Evolutionary conservation across 2,113 vertebrate species (phyloP), one percentile per base, ranked within the genome.

Genomic region (Crypturellus undulatus): DNA sequence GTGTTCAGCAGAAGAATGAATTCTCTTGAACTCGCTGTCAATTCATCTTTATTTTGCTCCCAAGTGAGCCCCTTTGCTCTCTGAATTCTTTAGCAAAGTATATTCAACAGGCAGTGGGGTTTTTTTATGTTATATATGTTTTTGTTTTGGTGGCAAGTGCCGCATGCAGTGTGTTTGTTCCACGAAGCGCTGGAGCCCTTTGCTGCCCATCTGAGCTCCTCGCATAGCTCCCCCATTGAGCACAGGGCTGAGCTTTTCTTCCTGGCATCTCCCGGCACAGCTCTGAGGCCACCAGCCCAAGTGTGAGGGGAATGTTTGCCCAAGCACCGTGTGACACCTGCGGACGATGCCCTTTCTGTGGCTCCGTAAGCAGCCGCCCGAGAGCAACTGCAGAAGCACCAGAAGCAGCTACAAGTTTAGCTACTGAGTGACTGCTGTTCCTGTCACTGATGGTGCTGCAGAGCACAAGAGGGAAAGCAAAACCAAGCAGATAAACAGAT

Each of bases 31-130:
- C 93, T 96, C 21, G 2, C 84, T 90, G 89, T 95, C 94, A 73
- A 93, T 98, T 97, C 96, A 93, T 98, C 97, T 98, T 97, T 89
- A 51, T 97, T 97, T 96, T 89, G 94, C 92, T 95, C 94, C 62
- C 7, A 71, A 94, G 92, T 8, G 43, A 94, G 82, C 79, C 88
- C 78, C 91, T 96, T 93, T 79, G 87, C 96, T 95, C 84, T 90
- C 70, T 36, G 83, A 78, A 59, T 92, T 93, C 84, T 91, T 83
- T 87, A 64, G 79, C 28, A 28, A 45, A 85, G 65, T 84, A 56
- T 84, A 93, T 71, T 91, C 79, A 93, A 83, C 84, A 92, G 65
- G 49, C 49, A 49, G 49, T 24, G 49, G 65, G 43, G 42, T 78
- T 59, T 78, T 80, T 34, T 68, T 11, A 9, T 75, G 70, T 78